Base-by-base conservation (phyloP, 37 sponge, comb jelly and placozoan species). In the Lycopodina hypogea region DNA sequence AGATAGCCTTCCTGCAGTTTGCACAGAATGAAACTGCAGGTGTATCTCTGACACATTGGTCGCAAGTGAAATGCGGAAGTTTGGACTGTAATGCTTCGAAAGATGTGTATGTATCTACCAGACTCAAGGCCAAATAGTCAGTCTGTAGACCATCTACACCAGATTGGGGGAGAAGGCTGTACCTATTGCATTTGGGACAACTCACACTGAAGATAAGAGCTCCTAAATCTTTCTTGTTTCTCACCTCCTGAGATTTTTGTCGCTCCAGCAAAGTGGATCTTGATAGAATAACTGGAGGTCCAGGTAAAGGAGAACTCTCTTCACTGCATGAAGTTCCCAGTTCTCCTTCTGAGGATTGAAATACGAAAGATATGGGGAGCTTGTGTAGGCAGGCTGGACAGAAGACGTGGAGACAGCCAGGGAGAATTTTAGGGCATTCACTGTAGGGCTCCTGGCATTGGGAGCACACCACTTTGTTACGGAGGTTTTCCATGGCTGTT, bases 321-420 rank as follows among this genome's bases (percentile, higher is more conserved):
- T 9, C 9, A 9, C 48, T 45, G 48, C 48, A 45, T 12, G 48
- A 45, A 45, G 48, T 45, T 45, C 4, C 9, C 9, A 9, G 9
- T 12, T 45, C 48, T 45, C 9, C 9, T 45, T 45, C 48, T 45
- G 48, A 9, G 48, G 23, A 21, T 14, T 65, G 4, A 65, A 34
- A 12, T 3, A 32, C 66, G 28, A 33, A 53, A 3, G 2, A 30
- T 3, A 55, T 22, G 18, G 56, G 74, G 19, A 53, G 74, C 48
- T 51, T 55, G 74, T 33, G 17, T 11, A 73, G 56, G 56, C 74
- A 73, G 35, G 74, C 35, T 1, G 53, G 56, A 53, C 74, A 73
- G 74, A 73, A 51, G 42, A 53, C 56, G 74, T 73, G 74, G 2
- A 73, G 35, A 29, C 74, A 73, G 6, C 56, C 56, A 26, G 74